phyloP scores from a whole-genome alignment of 2,113 vertebrate genomes.

The Alligator mississippiensis region DNA sequence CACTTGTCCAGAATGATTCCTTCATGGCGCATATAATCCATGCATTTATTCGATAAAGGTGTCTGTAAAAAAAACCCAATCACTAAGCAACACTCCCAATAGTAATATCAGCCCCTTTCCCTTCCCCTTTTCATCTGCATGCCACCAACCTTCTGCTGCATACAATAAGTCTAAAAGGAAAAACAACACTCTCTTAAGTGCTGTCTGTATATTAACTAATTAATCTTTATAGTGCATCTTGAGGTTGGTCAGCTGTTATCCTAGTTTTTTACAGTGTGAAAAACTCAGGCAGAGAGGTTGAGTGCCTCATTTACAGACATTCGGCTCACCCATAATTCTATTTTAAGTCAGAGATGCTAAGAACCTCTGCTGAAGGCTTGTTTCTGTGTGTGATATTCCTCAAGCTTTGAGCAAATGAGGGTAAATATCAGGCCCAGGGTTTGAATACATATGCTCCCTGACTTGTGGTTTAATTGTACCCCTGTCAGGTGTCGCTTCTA shows the following conservation, averaged over 20 bases:
- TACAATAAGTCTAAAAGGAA: slow-evolving; percentile 9
- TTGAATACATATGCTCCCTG: not conserved
- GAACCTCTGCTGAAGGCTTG: slow-evolving; percentile 3
- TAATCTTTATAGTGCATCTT: slow-evolving; percentile 3
- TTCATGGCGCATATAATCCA: not conserved
- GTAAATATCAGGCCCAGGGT: not conserved
- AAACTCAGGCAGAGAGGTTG: not conserved
- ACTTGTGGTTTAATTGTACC: not conserved
- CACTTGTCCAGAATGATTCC: slow-evolving; percentile 22
- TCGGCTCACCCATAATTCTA: not conserved
- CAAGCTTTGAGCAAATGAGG: not conserved
- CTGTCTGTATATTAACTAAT: slow-evolving; percentile 60
- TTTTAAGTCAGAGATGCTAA: slow-evolving; percentile 23
- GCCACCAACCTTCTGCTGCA: not conserved
- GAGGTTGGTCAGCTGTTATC: not conserved
- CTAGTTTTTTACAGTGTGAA: not conserved
- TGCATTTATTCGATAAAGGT: slow-evolving; percentile 16
- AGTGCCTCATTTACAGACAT: not conserved
- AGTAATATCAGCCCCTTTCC: not conserved
- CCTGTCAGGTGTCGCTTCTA: slow-evolving; percentile 42
- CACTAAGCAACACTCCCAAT: not conserved
- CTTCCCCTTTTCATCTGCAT: not conserved
- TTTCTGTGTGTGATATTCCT: not conserved
- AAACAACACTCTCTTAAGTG: slow-evolving; percentile 5
- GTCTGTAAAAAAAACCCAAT: not conserved